Evolutionary conservation across 2,888 invertebrate species (phyloP), one percentile per base, ranked within the genome.

Genomic region (Hololepta plana): DNA sequence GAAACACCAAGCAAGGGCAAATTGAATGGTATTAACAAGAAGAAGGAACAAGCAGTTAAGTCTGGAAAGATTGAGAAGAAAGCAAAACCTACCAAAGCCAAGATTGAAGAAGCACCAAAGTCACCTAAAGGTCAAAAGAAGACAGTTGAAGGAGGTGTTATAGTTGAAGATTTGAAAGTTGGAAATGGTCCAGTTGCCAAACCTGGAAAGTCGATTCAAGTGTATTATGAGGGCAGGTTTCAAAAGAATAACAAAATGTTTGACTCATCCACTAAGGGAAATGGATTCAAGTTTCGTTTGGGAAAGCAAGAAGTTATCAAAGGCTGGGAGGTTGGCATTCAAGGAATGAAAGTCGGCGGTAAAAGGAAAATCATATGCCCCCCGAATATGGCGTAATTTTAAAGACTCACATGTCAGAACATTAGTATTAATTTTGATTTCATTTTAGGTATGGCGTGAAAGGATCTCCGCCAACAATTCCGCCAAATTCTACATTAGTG

Each of bases 261-360:
- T 44, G 93, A 95, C 52, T 66, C 72, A 35, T 61, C 67, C 24
- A 56, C 53, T 15, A 64, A 70, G 37, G 88, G 88, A 1, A 69
- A 73, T 11, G 87, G 87, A 2, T 87, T 88, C 53, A 75, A 74
- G 52, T 90, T 91, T 58, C 62, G 70, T 12, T 57, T 91, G 8
- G 90, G 90, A 1, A 67, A 64, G 24, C 74, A 76, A 34, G 85
- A 88, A 51, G 88, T 90, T 1, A 88, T 91, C 45, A 72, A 73
- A 39, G 90, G 84, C 8, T 90, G 87, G 90, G 90, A 91, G 45
- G 55, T 76, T 17, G 91, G 87, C 26, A 59, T 90, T n/a, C 56
- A 57, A 20, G 90, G 91, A 24, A 93, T 95, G 93, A 87, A 82
- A 57, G 74, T 87, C 31, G 91, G 91, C 15, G 91, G 90, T 38